These are phyloP conservation scores for Tryphoninae sp. DNA, from an alignment of 2,888 invertebrate species.

Conservation along the genomic window DNA sequence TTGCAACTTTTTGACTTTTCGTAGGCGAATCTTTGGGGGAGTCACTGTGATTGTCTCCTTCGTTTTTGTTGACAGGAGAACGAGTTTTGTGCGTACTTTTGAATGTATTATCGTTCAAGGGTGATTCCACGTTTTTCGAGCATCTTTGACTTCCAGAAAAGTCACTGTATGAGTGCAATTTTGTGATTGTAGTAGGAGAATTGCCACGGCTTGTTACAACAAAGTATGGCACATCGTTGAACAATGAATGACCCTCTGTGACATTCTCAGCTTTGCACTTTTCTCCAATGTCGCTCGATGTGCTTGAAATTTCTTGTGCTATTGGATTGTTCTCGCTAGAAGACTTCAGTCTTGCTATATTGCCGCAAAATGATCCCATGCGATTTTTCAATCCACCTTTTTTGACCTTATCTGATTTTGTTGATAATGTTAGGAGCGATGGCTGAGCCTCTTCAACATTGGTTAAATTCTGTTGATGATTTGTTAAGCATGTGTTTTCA, in stretches of 20 bases:
- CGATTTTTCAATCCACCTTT: constrained; percentile 60
- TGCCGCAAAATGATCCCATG: constrained; percentile 65
- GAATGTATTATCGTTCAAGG: neutral
- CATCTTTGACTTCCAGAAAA: constrained; percentile 1
- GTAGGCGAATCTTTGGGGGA: constrained; percentile 4
- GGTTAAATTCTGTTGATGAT: neutral
- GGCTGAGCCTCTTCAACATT: neutral
- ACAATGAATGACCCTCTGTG: constrained; percentile 3
- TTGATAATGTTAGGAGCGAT: neutral
- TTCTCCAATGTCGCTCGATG: neutral
- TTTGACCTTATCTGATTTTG: constrained; percentile 64
- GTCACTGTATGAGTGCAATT: neutral
- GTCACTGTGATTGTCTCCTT: neutral
- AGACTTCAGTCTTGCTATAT: constrained; percentile 64
- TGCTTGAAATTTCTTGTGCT: neutral
- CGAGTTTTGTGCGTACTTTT: constrained; percentile 9
- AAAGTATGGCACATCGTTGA: neutral
- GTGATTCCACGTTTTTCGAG: neutral
- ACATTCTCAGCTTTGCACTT: neutral
- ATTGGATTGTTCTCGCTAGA: constrained; percentile 3
- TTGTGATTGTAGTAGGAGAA: neutral
- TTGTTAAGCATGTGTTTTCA: neutral
- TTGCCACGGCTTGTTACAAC: constrained; percentile 18
- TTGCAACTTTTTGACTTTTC: constrained; percentile 30
- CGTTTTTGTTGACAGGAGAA: neutral